Evolutionary conservation across 2,113 vertebrate species (phyloP).

Genomic region (Chunga burmeisteri): DNA sequence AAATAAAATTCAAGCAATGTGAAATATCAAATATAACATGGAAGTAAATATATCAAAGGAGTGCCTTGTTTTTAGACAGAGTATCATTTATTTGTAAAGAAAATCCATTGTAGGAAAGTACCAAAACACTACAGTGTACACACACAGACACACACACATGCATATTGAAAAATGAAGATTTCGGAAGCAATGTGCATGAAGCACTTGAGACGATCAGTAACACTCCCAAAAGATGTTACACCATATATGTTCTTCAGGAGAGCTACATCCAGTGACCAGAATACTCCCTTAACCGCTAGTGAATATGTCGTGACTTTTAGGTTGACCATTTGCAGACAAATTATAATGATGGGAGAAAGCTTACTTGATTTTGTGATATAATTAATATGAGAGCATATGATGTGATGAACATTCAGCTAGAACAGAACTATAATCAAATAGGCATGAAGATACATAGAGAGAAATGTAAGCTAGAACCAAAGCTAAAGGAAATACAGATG

Average conservation of each 20-base stretch:
- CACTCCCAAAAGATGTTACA: background rate
- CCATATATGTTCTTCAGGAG: background rate
- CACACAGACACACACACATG: accelerated
- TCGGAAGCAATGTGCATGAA: background rate
- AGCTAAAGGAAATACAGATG: background rate
- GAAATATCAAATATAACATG: background rate
- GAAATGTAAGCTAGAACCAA: background rate
- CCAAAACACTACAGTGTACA: background rate
- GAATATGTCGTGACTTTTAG: background rate
- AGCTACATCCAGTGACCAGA: background rate
- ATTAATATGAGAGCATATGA: accelerated
- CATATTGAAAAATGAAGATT: background rate
- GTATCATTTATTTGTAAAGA: background rate
- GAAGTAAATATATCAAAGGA: background rate
- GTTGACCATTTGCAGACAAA: background rate
- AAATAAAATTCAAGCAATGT: background rate
- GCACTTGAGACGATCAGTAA: background rate
- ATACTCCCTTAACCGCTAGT: background rate
- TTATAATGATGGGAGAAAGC: no score
- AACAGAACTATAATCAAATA: background rate
- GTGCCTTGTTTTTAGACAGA: background rate
- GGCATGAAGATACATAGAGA: background rate
- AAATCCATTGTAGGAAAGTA: background rate
- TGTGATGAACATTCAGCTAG: background rate
- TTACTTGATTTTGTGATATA: background rate